Percentiles rank a stretch among this genome's conserved stretches.
Conservation (phyloP, 2,797 vertebrate genomes). For the Fistularia commersonii region DNA sequence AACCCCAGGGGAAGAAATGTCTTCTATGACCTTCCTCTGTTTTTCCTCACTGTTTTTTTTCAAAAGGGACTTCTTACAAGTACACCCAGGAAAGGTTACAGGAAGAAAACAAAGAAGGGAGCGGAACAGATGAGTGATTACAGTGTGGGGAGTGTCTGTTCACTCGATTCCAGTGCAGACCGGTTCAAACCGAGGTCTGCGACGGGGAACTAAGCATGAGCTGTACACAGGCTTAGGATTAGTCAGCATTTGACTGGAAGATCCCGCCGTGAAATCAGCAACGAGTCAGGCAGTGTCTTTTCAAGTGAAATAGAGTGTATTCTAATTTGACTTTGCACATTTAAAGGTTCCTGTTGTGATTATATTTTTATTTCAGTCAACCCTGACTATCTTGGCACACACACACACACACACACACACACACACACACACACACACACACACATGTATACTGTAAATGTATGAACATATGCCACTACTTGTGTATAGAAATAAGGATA, state of each 20-base stretch:
- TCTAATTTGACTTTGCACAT: constrained; percentile 7
- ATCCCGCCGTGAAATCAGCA: constrained; percentile 24
- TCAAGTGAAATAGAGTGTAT: constrained; percentile 3
- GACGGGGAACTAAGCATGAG: constrained; percentile 62
- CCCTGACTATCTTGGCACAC: too few relatives aligned
- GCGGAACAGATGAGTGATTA: constrained; percentile 25
- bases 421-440: background rate
- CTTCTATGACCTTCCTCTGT: too few relatives aligned
- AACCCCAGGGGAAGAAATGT: too few relatives aligned
- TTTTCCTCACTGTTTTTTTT: background rate
- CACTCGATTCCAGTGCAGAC: constrained; percentile 61
- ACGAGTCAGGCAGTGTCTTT: background rate
- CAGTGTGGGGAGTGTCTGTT: constrained; percentile 44
- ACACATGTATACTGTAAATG: too few relatives aligned
- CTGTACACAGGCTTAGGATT: constrained; percentile 45
- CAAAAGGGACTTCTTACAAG: constrained; percentile 8
- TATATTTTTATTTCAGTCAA: constrained; percentile 9
- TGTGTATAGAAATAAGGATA: too few relatives aligned
- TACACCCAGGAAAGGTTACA: constrained; percentile 1
- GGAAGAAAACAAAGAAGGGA: constrained; percentile 13
- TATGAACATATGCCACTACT: too few relatives aligned
- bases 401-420: background rate
- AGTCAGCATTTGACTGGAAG: constrained; percentile 45
- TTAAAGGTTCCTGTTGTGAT: constrained; percentile 1
- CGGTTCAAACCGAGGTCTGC: constrained; percentile 50